Evolutionary conservation across 2,888 invertebrate species (phyloP).

Genomic region (Saturnia japonica): DNA sequence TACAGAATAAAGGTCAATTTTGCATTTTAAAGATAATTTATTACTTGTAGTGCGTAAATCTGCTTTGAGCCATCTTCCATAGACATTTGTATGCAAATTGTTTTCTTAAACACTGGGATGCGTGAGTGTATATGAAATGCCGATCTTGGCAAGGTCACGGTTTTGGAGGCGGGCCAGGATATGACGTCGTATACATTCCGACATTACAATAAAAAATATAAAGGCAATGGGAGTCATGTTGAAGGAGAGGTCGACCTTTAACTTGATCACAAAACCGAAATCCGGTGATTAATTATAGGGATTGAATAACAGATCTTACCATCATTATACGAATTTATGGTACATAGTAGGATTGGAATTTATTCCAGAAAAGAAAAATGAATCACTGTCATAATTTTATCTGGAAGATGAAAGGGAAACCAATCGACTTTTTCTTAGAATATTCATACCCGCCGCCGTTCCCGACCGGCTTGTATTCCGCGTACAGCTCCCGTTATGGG

Average conservation of each 20-base stretch:
- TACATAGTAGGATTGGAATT: constrained; percentile 21
- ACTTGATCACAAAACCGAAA: constrained; percentile 30
- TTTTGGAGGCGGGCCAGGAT: constrained; percentile 65
- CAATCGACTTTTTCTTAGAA: constrained; percentile 32
- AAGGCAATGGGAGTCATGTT: constrained; percentile 40
- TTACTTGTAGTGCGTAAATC: constrained; percentile 33
- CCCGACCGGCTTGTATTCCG: background rate
- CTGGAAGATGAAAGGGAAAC: constrained; percentile 32
- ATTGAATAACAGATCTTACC: constrained; percentile 25
- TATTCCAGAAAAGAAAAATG: constrained; percentile 34
- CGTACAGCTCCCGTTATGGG: constrained; percentile 5
- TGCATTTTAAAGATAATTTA: constrained; percentile 18
- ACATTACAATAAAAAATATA: constrained; percentile 42
- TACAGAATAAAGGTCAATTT: constrained; percentile 26
- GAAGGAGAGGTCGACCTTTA: constrained; percentile 45
- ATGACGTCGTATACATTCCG: constrained; percentile 43
- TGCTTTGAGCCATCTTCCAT: constrained; percentile 46
- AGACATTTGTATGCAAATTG: constrained; percentile 64
- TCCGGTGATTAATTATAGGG: constrained; percentile 23
- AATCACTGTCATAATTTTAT: constrained; percentile 39
- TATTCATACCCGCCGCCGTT: constrained; percentile 34
- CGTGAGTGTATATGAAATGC: constrained; percentile 57
- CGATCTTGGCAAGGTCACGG: constrained; percentile 61
- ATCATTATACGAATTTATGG: constrained; percentile 21
- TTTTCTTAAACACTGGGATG: constrained; percentile 61